Percentiles rank a stretch among this genome's conserved stretches.
Evolutionary conservation across 2,888 invertebrate genomes (phyloP).

Genomic region (Rhagonycha lutea): DNA sequence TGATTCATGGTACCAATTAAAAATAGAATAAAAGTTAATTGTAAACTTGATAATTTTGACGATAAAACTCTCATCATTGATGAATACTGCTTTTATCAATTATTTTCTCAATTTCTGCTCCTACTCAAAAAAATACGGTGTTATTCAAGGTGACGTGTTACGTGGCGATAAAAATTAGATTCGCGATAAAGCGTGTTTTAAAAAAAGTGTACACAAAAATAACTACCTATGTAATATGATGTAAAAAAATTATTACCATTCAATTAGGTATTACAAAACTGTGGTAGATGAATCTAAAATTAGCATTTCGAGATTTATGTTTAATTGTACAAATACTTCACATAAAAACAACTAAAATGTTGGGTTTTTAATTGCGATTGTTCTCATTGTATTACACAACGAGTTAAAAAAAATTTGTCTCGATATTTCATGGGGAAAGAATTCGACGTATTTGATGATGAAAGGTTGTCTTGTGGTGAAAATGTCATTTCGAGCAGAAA

Average conservation of each 20-base stretch:
- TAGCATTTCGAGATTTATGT: not conserved
- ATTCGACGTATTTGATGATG: not conserved
- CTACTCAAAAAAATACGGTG: not conserved
- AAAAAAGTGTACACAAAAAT: not conserved
- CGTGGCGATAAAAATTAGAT: not conserved
- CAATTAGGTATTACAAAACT: not conserved
- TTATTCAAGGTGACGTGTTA: slow-evolving; percentile 3
- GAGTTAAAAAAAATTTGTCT: not conserved
- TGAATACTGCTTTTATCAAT: not conserved
- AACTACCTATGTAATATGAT: not conserved
- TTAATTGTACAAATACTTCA: not conserved
- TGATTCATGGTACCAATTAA: not conserved
- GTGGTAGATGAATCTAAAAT: not conserved
- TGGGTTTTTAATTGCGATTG: not conserved
- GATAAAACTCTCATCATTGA: not conserved
- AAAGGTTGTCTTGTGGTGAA: not conserved
- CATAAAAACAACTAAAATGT: not conserved
- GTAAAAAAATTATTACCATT: not conserved
- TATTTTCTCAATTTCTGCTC: not conserved
- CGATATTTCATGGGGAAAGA: not conserved
- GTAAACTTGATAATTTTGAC: not conserved
- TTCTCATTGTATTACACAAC: not conserved
- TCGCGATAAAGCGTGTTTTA: not conserved
- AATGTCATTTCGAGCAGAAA: not conserved
- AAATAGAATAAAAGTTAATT: not conserved